Conservation (phyloP, 2,888 invertebrate species). For the Anthrax anthrax region DNA sequence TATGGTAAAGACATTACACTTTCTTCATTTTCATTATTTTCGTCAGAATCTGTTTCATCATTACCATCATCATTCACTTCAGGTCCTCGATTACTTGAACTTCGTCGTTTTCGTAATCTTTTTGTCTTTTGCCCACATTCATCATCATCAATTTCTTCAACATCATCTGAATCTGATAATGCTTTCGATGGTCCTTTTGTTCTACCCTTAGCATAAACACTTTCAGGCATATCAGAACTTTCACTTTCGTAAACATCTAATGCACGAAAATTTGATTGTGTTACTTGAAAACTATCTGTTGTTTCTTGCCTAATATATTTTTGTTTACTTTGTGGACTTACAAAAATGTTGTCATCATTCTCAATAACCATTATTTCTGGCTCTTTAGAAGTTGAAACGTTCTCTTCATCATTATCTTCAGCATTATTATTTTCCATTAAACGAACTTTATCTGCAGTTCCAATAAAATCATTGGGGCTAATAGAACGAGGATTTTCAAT, state of each 20-base stretch:
- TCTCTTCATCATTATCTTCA: constrained; percentile 20
- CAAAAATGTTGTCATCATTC: not conserved
- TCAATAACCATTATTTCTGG: not conserved
- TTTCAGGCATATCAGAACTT: constrained; percentile 36
- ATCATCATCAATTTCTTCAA: constrained; percentile 5
- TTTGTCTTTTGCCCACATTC: constrained; percentile 19
- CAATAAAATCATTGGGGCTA: constrained; percentile 31
- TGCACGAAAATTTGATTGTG: constrained; percentile 33
- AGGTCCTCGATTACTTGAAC: constrained; percentile 22
- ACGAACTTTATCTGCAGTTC: constrained; percentile 24
- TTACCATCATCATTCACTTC: constrained; percentile 16
- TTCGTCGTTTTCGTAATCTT: constrained; percentile 25
- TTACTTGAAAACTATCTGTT: constrained; percentile 25
- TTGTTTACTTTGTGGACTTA: not conserved
- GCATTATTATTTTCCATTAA: constrained; percentile 13
- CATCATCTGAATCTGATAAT: constrained; percentile 14
- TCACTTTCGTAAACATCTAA: constrained; percentile 45
- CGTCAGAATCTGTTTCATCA: constrained; percentile 15
- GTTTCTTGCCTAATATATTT: constrained; percentile 8
- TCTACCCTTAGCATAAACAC: constrained; percentile 24
- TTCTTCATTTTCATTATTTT: constrained; percentile 9
- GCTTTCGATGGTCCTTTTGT: constrained; percentile 17
- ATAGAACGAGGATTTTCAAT: constrained; percentile 16
- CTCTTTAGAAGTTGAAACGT: not conserved
- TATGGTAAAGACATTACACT: constrained; percentile 20